Percentiles rank a stretch among this genome's conserved stretches.
Conservation (phyloP, 2,797 vertebrate genomes). For the Lepilemur ruficaudatus region DNA sequence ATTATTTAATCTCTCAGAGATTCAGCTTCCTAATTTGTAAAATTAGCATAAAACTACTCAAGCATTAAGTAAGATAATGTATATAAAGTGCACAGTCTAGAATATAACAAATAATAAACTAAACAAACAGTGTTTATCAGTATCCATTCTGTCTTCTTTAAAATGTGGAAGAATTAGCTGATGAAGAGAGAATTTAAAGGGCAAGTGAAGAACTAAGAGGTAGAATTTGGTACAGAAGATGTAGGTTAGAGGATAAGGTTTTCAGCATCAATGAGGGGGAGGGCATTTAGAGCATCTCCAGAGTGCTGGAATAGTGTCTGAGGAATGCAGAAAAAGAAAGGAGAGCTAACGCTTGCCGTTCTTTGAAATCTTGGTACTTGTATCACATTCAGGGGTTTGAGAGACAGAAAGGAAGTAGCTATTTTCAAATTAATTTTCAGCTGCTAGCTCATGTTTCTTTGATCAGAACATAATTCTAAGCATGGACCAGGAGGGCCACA, state of each 20-base stretch:
- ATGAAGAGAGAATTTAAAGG: not conserved
- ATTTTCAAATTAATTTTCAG: not conserved
- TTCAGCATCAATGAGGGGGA: not conserved
- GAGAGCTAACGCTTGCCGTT: not conserved
- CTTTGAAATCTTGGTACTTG: not conserved
- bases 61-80: not conserved
- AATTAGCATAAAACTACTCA: not conserved
- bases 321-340: not conserved
- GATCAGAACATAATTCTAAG: not conserved
- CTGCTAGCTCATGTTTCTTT: not conserved
- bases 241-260: not conserved
- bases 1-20: not conserved
- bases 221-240: not conserved
- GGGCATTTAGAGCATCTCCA: not conserved
- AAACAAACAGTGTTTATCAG: not conserved
- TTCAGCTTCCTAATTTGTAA: not conserved
- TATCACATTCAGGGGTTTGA: not conserved
- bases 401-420: not conserved
- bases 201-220: not conserved
- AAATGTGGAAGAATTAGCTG: not conserved
- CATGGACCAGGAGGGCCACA: not conserved
- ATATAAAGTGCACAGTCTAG: not conserved
- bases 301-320: not conserved
- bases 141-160: not conserved
- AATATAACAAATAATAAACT: not conserved